Evolutionary conservation across 1,140 invertebrate genomes (phyloP), one percentile per base, ranked within the genome.

Genomic region (Eupristina koningsbergeri): DNA sequence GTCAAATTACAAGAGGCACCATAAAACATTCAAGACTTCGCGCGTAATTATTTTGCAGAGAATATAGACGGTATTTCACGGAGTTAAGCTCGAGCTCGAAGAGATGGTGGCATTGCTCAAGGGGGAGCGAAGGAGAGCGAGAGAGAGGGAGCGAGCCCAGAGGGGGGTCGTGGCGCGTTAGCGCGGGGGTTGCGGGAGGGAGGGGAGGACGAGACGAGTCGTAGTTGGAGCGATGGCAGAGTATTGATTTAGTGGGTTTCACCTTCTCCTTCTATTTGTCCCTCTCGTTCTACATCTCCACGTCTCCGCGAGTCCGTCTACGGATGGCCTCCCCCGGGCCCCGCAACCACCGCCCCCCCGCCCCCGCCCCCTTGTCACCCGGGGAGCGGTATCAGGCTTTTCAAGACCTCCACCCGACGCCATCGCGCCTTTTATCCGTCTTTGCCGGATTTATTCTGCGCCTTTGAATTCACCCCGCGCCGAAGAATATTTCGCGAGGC

Each of bases 221-320:
- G 86, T 89, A 91, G 90, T 92, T 89, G 89, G 91, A 92, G 91
- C 91, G 92, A 92, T 92, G 92, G 91, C 91, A 92, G 92, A 92
- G 92, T 92, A 92, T 92, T 92, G 92, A 92, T 92, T 92, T 92
- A 92, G 92, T 92, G 90, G 91, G 90, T 91, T 92, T 91, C 90
- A 89, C 90, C 90, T 88, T 92, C 91, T 92, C 91, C 89, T 92
- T 92, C 90, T 91, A 92, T 92, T 92, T 92, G 89, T 89, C 87
- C 86, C 88, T 90, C 88, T 88, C 88, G 67, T 87, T 90, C 88
- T 88, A 89, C 87, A 89, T 89, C 87, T 89, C 87, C 87, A 85
- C 89, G 67, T 81, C 80, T 80, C 74, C 73, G 41, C 82, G 61
- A 63, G 69, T 45, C 76, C 61, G 75, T 79, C 80, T 81, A 50